Conservation (phyloP, 2,113 vertebrate species). For the Pelobates fuscus region DNA sequence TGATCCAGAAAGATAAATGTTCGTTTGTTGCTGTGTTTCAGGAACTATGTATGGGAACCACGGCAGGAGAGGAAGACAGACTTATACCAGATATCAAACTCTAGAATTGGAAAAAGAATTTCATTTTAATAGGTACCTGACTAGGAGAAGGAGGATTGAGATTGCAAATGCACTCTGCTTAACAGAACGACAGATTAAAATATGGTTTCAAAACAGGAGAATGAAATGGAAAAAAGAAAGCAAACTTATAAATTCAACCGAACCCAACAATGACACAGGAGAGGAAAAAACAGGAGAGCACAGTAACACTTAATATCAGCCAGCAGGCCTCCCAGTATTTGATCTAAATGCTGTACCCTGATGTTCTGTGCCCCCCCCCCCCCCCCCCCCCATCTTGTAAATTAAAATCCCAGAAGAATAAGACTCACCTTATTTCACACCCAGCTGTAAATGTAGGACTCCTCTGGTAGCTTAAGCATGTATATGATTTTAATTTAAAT, state of each 20-base stretch:
- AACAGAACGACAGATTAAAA: slow-evolving; percentile 84
- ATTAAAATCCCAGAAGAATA: too few relatives aligned
- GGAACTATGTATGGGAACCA: slow-evolving; percentile 79
- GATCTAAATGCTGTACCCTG: neutral
- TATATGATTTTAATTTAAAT: neutral
- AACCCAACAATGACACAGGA: slow-evolving; percentile 75
- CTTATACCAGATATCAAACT: slow-evolving; percentile 82
- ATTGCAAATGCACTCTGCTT: slow-evolving; percentile 82
- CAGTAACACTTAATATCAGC: slow-evolving; percentile 58
- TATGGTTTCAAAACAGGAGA: slow-evolving; percentile 85
- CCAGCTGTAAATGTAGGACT: neutral
- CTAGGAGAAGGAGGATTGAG: slow-evolving; percentile 81
- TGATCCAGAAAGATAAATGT: too few relatives aligned
- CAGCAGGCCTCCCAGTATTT: slow-evolving; percentile 29
- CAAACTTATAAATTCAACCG: slow-evolving; percentile 79
- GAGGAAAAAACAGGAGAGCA: slow-evolving; percentile 79
- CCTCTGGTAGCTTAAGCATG: neutral
- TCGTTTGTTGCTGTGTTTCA: slow-evolving; percentile 59
- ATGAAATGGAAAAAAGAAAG: slow-evolving; percentile 87
- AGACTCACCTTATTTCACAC: too few relatives aligned
- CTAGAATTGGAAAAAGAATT: slow-evolving; percentile 85
- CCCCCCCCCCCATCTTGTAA: too few relatives aligned
- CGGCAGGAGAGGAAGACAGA: slow-evolving; percentile 80
- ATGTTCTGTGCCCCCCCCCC: neutral
- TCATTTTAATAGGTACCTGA: slow-evolving; percentile 84